phyloP scores from a whole-genome alignment of 2,113 vertebrate species.

The Taxidea taxus region DNA sequence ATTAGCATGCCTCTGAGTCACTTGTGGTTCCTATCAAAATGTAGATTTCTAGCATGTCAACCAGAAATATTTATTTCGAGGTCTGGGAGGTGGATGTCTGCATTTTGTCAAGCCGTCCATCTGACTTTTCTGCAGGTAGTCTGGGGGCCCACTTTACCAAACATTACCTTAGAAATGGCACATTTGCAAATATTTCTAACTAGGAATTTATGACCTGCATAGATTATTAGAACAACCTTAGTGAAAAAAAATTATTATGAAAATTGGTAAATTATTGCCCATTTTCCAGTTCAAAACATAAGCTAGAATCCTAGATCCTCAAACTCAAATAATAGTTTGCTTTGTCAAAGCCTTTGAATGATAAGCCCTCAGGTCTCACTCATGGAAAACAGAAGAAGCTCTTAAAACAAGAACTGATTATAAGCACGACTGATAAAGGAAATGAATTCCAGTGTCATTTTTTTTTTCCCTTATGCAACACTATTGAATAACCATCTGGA shows the following conservation, averaged over 20 bases:
- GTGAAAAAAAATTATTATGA: neutral
- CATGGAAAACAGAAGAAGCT: neutral
- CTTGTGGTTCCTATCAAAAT: neutral
- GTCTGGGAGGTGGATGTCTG: neutral
- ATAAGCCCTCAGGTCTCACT: neutral
- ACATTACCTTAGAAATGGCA: neutral
- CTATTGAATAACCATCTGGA: conserved; percentile 74
- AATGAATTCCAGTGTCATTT: conserved; percentile 45
- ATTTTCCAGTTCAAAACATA: neutral
- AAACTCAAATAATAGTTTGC: neutral
- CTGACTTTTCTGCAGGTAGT: neutral
- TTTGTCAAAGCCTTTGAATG: conserved; percentile 24
- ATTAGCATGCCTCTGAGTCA: neutral
- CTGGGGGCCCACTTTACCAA: neutral
- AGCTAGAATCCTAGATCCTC: neutral
- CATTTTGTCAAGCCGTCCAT: neutral
- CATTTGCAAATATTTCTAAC: neutral
- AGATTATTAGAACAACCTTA: neutral
- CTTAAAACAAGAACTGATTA: conserved; percentile 45
- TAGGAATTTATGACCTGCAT: neutral
- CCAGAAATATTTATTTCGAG: neutral
- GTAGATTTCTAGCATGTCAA: neutral
- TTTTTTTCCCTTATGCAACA: neutral
- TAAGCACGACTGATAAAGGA: conserved; percentile 20
- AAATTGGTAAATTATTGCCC: neutral